phyloP scores from a whole-genome alignment of 2,113 vertebrate genomes.

The Cyprinodon variegatus region DNA sequence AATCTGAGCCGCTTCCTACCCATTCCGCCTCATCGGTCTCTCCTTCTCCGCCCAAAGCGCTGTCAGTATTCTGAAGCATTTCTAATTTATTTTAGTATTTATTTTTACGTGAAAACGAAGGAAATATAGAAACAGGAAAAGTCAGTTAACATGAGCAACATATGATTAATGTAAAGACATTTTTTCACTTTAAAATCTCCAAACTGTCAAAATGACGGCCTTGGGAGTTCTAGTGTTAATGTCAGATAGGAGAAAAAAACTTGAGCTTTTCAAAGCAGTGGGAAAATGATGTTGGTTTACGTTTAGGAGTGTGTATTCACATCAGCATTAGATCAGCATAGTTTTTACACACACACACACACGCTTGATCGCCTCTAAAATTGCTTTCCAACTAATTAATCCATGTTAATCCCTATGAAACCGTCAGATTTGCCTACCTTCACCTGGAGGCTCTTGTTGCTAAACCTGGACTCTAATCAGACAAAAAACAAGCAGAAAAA shows the following conservation, averaged over 20 bases:
- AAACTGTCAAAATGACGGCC: too few species aligned
- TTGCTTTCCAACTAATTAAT: constrained; percentile 56
- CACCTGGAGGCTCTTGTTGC: constrained; percentile 49
- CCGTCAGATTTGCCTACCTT: constrained; percentile 30
- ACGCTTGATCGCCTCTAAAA: constrained; percentile 49
- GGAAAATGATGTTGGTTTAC: constrained; percentile 61
- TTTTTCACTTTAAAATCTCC: too few species aligned
- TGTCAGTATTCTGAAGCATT: constrained; percentile 36
- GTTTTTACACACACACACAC: constrained; percentile 35
- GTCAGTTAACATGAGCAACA: too few species aligned
- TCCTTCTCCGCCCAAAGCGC: too few species aligned
- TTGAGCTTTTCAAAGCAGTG: constrained; percentile 31
- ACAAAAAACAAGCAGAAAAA: not conserved
- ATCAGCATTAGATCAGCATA: constrained; percentile 48
- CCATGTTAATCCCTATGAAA: constrained; percentile 57
- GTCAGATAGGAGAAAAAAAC: constrained; percentile 9
- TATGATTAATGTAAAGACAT: too few species aligned
- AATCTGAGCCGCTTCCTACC: too few species aligned
- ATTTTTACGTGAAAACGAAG: too few species aligned
- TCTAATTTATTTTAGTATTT: constrained; percentile 3
- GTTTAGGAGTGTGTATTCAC: constrained; percentile 32
- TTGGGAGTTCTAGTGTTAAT: constrained; percentile 13
- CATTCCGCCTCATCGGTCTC: too few species aligned
- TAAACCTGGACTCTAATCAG: constrained; percentile 50
- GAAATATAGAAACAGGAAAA: too few species aligned